Evolutionary conservation across 2,888 invertebrate genomes (phyloP), one percentile per base, ranked within the genome.

Genomic region (Andrena bucephala): DNA sequence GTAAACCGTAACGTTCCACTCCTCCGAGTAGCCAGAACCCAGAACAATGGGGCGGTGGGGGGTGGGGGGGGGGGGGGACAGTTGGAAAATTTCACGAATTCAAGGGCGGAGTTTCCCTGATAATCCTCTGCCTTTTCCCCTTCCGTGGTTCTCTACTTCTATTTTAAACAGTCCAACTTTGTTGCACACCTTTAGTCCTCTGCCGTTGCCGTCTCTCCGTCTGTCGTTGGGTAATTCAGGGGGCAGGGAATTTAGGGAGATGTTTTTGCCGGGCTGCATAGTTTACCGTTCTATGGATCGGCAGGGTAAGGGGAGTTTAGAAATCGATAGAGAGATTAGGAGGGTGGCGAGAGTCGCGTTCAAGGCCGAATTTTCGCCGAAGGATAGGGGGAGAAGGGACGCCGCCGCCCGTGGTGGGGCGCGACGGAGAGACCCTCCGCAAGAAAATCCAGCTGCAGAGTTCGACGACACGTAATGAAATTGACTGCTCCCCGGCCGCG

Each of bases 381-480:
- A 68, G n/a, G 42, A 54, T 33, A n/a, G 27, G 42, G 36, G 54
- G 52, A 2, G 16, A 52, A 62, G 70, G 71, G 54, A 0, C n/a
- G 48, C 42, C 24, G 29, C 57, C 57, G 4, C 3, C 31, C 8
- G 10, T 16, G 57, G 42, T 16, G 33, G n/a, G 33, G 48, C n/a
- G 60, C 5, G 27, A 13, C 52, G 20, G 57, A 62, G 68, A 60
- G 80, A 29, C 59, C 42, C 70, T 48, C 50, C 10, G 62, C 54
- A 83, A 83, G 79, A 75, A 79, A 83, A 79, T 79, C 68, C 83
- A 83, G 83, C 81, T 83, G 79, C 79, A n/a, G 74, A 60, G 83
- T 81, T 83, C 83, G 71, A 75, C 69, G 83, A 76, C 80, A 77
- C 72, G 81, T 81, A 83, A 83, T 75, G 83, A 81, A 83, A 83